Conservation (phyloP, 2,797 vertebrate genomes). For the Phoeniculus purpureus region DNA sequence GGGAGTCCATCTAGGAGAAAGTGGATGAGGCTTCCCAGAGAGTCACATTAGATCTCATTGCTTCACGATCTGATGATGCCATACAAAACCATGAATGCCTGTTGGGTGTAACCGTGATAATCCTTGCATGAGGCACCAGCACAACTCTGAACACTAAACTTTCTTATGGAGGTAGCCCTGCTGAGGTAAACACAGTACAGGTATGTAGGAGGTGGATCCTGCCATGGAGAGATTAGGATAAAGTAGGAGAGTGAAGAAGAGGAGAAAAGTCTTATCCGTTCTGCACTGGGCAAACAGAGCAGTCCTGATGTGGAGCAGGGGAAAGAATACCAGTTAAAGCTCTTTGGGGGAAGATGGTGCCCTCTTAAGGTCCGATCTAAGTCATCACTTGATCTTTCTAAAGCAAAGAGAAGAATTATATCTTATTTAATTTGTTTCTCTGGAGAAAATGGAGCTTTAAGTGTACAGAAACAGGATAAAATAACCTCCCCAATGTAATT, state of each 20-base stretch:
- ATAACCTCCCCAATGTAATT: conserved; percentile 38
- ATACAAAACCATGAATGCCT: background rate
- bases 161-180: background rate
- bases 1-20: accelerated
- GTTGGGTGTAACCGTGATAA: background rate
- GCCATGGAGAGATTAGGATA: background rate
- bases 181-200: background rate
- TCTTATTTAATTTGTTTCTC: conserved; percentile 35
- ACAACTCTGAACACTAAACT: background rate
- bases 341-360: background rate
- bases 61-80: background rate
- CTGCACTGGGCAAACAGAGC: background rate
- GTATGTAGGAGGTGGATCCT: background rate
- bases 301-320: background rate
- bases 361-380: background rate
- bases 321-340: background rate
- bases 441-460: conserved; percentile 54
- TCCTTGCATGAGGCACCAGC: background rate
- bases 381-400: background rate
- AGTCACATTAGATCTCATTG: background rate
- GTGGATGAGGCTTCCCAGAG: background rate
- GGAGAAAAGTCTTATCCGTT: background rate
- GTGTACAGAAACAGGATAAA: conserved; percentile 10
- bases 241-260: background rate
- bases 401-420: conserved; percentile 33